Evolutionary conservation across 2,113 vertebrate species (phyloP).

Genomic region (Chaetodon trifascialis): DNA sequence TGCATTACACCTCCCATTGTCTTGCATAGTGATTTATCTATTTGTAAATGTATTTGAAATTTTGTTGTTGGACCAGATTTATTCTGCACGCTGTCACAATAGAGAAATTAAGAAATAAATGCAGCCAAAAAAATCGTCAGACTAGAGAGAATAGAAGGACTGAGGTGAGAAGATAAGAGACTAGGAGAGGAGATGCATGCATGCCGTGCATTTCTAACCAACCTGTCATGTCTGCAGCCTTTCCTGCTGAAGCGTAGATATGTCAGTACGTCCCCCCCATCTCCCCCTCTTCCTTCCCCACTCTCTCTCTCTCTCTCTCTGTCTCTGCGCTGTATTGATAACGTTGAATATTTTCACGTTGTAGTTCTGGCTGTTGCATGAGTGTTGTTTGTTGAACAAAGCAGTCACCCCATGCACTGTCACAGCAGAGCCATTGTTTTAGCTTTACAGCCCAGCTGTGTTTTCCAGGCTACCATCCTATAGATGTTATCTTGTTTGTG

Average conservation of each 20-base stretch:
- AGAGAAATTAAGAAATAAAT: conserved; percentile 4
- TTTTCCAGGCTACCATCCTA: conserved; percentile 47
- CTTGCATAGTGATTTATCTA: conserved; percentile 48
- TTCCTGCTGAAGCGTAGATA: conserved; percentile 45
- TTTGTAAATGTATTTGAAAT: conserved; percentile 27
- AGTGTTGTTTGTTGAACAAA: conserved; percentile 40
- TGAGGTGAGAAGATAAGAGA: conserved; percentile 12
- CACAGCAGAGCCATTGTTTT: conserved; percentile 62
- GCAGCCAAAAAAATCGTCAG: neutral
- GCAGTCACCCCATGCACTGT: conserved; percentile 14
- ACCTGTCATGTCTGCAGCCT: conserved; percentile 59
- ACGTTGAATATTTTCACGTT: conserved; percentile 41
- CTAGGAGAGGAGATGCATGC: neutral
- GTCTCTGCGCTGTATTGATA: conserved; percentile 35
- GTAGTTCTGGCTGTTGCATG: conserved; percentile 11
- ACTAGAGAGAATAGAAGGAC: conserved; percentile 5
- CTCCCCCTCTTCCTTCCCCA: conserved; percentile 3
- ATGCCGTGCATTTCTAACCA: conserved; percentile 51
- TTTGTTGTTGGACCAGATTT: conserved; percentile 17
- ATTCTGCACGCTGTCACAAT: conserved; percentile 5
- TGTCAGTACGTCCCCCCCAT: conserved; percentile 33
- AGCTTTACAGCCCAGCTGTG: conserved; percentile 50
- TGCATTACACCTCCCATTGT: conserved; percentile 73
- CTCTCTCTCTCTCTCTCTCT: conserved; percentile 17
- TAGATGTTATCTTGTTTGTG: conserved; percentile 71